phyloP scores from a whole-genome alignment of 2,888 invertebrate species.

The Chymomyza procnemis region DNA sequence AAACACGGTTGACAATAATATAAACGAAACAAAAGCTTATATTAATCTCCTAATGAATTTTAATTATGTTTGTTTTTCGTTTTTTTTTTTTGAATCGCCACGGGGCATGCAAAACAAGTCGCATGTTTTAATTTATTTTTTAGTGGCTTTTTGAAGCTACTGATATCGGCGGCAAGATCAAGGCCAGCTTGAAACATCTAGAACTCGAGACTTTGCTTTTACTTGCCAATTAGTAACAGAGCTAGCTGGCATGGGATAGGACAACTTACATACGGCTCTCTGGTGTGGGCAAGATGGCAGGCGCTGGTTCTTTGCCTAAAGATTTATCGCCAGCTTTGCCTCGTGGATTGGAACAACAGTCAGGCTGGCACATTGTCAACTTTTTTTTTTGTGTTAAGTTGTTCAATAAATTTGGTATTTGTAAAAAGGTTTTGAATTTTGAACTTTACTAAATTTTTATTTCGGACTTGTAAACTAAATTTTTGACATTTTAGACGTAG shows the following conservation, averaged over 20 bases:
- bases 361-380: conserved; percentile 28
- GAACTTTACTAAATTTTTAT: too few species aligned
- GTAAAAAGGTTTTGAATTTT: neutral
- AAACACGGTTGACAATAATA: neutral
- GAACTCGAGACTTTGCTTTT: neutral
- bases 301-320: neutral
- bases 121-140: neutral
- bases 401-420: too few species aligned
- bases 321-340: conserved; percentile 34
- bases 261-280: conserved; percentile 25
- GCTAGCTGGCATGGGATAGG: neutral
- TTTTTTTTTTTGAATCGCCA: too few species aligned
- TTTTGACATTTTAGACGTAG: too few species aligned
- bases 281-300: conserved; percentile 9
- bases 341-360: conserved; percentile 40
- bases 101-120: neutral
- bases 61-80: neutral
- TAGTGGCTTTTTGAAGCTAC: neutral
- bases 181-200: conserved; percentile 36
- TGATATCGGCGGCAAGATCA: conserved; percentile 56
- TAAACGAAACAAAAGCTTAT: neutral
- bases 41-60: neutral
- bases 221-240: neutral
- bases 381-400: neutral
- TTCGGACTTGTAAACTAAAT: too few species aligned